Evolutionary conservation across 2,113 vertebrate species (phyloP).

Genomic region (Eulemur rufifrons): DNA sequence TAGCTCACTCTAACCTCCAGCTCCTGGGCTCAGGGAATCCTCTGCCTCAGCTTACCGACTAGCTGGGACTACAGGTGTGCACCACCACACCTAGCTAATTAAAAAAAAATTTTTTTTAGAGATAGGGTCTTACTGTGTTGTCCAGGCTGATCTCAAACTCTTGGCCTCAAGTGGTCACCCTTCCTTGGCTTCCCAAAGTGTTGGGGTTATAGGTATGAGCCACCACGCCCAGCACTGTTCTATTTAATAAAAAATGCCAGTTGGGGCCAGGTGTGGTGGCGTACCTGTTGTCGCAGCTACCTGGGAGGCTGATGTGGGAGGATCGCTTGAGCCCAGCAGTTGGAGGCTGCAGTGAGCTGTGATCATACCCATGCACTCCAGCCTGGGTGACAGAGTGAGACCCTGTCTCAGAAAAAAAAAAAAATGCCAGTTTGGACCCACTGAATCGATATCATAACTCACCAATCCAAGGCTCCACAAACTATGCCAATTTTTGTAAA

Average conservation of each 20-base stretch:
- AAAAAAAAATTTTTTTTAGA: too few species aligned
- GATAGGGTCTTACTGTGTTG: too few species aligned
- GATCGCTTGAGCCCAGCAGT: not conserved
- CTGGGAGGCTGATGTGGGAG: not conserved
- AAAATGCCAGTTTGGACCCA: not conserved
- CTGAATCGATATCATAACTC: not conserved
- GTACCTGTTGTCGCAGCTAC: not conserved
- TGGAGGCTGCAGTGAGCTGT: too few species aligned
- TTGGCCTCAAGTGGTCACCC: too few species aligned
- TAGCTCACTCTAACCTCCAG: not conserved
- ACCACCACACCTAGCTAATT: too few species aligned
- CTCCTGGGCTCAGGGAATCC: not conserved
- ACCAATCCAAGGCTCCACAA: not conserved
- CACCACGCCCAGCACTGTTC: too few species aligned
- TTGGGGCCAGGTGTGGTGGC: not conserved
- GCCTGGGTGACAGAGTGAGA: not conserved
- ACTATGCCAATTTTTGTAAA: not conserved
- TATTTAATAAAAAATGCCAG: not conserved
- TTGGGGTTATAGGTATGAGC: too few species aligned
- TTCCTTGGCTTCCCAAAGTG: too few species aligned
- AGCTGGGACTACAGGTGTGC: too few species aligned
- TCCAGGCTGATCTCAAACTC: too few species aligned
- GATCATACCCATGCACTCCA: not conserved
- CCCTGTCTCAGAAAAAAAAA: not conserved
- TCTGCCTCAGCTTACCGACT: not conserved